phyloP scores from a whole-genome alignment of 2,797 vertebrate species.

The Ctenopoma kingsleyae region DNA sequence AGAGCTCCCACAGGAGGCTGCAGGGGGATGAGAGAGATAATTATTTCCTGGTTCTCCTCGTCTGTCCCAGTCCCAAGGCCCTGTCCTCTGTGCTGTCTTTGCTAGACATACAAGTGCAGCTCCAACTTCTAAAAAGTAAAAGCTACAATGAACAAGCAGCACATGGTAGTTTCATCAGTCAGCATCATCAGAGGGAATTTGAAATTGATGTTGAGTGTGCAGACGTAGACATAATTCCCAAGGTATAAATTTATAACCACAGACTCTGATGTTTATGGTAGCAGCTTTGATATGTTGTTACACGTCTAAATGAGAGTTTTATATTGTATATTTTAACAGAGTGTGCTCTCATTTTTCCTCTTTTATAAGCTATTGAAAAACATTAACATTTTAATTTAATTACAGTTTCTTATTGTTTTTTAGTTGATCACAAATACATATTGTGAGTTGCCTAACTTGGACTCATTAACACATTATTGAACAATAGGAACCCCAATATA shows the following conservation, averaged over 20 bases:
- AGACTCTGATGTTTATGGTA: slow-evolving; percentile 47
- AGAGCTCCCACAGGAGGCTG: slow-evolving; percentile 61
- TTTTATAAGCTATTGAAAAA: background rate
- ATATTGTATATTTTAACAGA: slow-evolving; percentile 5
- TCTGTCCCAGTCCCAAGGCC: slow-evolving; percentile 53
- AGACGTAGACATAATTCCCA: slow-evolving; percentile 51
- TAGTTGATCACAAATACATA: background rate
- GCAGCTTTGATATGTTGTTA: slow-evolving; percentile 22
- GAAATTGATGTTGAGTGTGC: slow-evolving; percentile 49
- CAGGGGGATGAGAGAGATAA: slow-evolving; percentile 60
- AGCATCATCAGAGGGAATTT: slow-evolving; percentile 67
- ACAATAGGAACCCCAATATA: slow-evolving; percentile 11
- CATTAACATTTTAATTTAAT: background rate
- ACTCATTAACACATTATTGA: slow-evolving; percentile 10
- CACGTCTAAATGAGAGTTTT: slow-evolving; percentile 36
- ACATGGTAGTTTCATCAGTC: slow-evolving; percentile 54
- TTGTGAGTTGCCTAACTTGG: background rate
- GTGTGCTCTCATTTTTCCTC: background rate
- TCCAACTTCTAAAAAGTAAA: slow-evolving; percentile 20
- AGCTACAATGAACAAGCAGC: slow-evolving; percentile 27
- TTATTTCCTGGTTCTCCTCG: slow-evolving; percentile 68
- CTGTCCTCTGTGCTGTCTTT: background rate
- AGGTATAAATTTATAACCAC: slow-evolving; percentile 57
- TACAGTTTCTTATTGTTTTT: slow-evolving; percentile 11
- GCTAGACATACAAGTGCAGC: slow-evolving; percentile 8